Evolutionary conservation across 2,113 vertebrate species (phyloP), one percentile per base, ranked within the genome.

Genomic region (Onychostoma macrolepis): DNA sequence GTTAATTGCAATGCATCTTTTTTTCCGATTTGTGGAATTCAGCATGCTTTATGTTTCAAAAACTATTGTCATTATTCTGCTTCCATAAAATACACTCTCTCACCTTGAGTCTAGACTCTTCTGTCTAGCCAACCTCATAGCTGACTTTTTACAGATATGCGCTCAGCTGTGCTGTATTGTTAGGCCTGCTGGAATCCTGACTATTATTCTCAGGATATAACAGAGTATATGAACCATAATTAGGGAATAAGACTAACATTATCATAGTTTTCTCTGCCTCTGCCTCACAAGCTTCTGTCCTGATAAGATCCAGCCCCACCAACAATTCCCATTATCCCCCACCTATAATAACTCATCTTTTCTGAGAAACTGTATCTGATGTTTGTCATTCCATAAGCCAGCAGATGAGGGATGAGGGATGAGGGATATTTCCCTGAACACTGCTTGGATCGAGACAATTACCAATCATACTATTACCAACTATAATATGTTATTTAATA

Each of bases 161-260:
- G 45, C 45, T 78, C 76, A 78, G 2, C 48, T 78, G 76, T 48
- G 75, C 26, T 50, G 26, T 77, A 30, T 50, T 53, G 75, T 77
- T 53, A 77, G n/a, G 26, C 13, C 15, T 45, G 3, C n/a, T 48
- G 41, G 26, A 53, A 78, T 30, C 26, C 15, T 4, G 1, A 1
- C 69, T 41, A 72, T n/a, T 30, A 78, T 78, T 78, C 26, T 28
- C 26, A 77, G 6, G 13, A 77, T 28, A 77, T 45, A 78, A 28
- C 26, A 19, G n/a, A 53, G 75, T 33, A 21, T 78, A 33, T 24
- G 28, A 56, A 41, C 21, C 21, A 72, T 13, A 74, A 41, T 24
- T 24, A 72, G 65, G 15, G 15, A 69, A 30, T 19, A 69, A 33
- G 1, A 7, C 28, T 69, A 19, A 33, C 65, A 67, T 33, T 33